Percentiles rank a stretch among this genome's conserved stretches.
These are phyloP conservation scores for Pluvialis apricaria DNA, from an alignment of 2,113 vertebrate genomes.

Conservation along the genomic window DNA sequence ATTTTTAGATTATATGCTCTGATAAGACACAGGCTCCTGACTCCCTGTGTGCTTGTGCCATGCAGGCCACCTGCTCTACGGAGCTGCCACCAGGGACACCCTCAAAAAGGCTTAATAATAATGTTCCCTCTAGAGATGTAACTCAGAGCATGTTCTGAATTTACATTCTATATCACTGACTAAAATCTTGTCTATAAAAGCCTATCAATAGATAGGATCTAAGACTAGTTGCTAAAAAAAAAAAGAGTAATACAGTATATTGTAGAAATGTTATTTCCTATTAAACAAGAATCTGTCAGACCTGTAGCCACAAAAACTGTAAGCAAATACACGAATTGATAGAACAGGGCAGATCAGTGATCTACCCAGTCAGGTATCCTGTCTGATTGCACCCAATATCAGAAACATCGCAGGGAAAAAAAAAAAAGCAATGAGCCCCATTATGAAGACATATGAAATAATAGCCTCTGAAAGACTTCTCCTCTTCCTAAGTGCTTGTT, in stretches of 20 bases:
- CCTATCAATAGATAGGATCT: background rate
- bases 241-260: background rate
- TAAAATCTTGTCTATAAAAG: constrained; percentile 41
- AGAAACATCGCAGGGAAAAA: background rate
- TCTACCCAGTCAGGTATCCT: background rate
- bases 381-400: background rate
- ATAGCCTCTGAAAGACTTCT: background rate
- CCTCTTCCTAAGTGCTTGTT: background rate
- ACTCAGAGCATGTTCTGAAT: constrained; percentile 50
- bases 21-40: constrained; percentile 64
- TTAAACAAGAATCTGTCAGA: background rate
- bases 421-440: background rate
- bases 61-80: constrained; percentile 72
- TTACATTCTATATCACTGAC: constrained; percentile 20
- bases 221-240: background rate
- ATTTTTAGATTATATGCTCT: constrained; percentile 71
- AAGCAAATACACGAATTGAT: background rate
- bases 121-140: constrained; percentile 47
- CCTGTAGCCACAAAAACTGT: background rate
- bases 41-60: constrained; percentile 41
- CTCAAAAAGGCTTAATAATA: constrained; percentile 66
- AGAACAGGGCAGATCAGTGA: background rate
- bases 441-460: background rate
- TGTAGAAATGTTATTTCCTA: background rate
- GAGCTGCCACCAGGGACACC: constrained; percentile 55